Evolutionary conservation across 53 echinoderm and acorn worm genomes (phyloP).

Genomic region (Hippasteria phrygiana): DNA sequence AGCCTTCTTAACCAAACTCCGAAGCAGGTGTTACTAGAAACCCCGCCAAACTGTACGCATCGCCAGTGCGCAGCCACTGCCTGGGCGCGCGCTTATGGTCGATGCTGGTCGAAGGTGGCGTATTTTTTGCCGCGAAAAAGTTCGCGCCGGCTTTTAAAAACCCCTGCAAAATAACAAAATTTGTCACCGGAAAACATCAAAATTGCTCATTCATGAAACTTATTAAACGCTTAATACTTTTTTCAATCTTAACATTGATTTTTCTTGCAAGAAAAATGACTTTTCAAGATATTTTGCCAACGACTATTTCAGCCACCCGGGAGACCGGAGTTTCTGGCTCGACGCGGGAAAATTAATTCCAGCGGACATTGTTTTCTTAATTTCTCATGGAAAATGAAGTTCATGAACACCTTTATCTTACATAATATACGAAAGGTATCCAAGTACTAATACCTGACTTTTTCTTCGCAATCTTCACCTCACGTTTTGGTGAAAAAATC

Average conservation of each 20-base stretch:
- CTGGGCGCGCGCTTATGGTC: slow-evolving; percentile 23
- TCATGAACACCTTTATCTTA: neutral
- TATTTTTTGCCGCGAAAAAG: slow-evolving; percentile 68
- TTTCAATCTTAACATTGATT: neutral
- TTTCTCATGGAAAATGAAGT: neutral
- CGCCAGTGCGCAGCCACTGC: slow-evolving; percentile 49
- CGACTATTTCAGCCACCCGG: slow-evolving; percentile 8
- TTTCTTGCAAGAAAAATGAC: neutral
- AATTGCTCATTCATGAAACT: neutral
- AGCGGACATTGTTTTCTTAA: neutral
- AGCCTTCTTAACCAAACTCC: neutral
- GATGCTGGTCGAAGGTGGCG: slow-evolving; percentile 48
- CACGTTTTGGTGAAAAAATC: neutral
- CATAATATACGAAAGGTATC: neutral
- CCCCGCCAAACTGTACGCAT: slow-evolving; percentile 65
- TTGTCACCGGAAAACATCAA: neutral
- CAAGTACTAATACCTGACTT: neutral
- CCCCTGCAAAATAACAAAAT: slow-evolving; percentile 35
- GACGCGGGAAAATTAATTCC: slow-evolving; percentile 51
- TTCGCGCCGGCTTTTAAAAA: slow-evolving; percentile 65
- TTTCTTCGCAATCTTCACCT: neutral
- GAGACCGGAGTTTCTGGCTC: slow-evolving; percentile 10
- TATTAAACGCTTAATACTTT: neutral
- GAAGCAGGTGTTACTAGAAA: slow-evolving; percentile 12
- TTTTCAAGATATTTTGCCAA: neutral